Evolutionary conservation across 2,888 invertebrate species (phyloP).

Genomic region (Aleiodes leptofemur): DNA sequence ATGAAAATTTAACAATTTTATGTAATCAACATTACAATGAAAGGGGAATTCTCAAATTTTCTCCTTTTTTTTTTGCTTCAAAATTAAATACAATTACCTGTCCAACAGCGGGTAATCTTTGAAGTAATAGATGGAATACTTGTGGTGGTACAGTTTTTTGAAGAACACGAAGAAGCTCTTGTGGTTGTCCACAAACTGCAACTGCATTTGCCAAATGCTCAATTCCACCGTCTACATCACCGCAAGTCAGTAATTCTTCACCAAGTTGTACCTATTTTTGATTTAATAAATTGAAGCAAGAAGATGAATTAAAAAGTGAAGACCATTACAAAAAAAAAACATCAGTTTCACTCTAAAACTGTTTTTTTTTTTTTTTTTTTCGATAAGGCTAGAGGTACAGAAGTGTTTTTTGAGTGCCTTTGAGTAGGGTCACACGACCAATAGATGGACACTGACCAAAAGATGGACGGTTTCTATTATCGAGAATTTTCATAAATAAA

Average conservation of each 20-base stretch:
- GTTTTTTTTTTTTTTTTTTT: not conserved
- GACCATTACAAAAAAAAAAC: not conserved
- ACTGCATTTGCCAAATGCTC: conserved; percentile 98
- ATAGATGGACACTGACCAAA: too few relatives aligned
- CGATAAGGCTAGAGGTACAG: too few relatives aligned
- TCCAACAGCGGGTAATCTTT: conserved; percentile 84
- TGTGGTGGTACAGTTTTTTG: conserved; percentile 97
- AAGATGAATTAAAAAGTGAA: not conserved
- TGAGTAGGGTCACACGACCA: too few relatives aligned
- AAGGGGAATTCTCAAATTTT: not conserved
- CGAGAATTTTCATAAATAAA: too few relatives aligned
- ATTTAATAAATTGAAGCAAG: conserved; percentile 23
- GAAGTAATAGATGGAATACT: conserved; percentile 92
- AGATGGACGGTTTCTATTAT: too few relatives aligned
- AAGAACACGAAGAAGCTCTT: conserved; percentile 90
- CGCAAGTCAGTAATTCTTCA: conserved; percentile 91
- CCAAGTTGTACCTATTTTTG: conserved; percentile 89
- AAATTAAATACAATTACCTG: conserved; percentile 72
- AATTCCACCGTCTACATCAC: conserved; percentile 92
- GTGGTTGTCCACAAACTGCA: conserved; percentile 97
- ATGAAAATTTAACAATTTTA: not conserved
- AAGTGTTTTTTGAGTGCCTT: too few relatives aligned
- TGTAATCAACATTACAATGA: not conserved
- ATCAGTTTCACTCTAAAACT: not conserved
- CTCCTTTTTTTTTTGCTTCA: too few relatives aligned